Evolutionary conservation across 2,888 invertebrate genomes (phyloP), one percentile per base, ranked within the genome.

Genomic region (Megalurothrips usitatus): DNA sequence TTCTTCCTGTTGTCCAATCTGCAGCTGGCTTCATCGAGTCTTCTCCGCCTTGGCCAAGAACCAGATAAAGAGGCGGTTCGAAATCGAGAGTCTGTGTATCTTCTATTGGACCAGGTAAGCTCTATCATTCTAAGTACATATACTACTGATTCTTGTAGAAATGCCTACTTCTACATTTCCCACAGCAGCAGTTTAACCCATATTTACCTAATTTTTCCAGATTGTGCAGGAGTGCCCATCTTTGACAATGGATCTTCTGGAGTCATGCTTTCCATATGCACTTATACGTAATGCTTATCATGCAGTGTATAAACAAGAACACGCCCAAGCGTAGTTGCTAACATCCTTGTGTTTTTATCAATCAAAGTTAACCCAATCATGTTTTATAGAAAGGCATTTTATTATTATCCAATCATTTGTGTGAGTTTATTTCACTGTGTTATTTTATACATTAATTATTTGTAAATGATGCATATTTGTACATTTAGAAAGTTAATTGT

Each of bases 191-290:
- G 23, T 23, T 68, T 68, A 1, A 79, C 26, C 26, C 9, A 9
- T 79, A 23, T 52, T 75, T 63, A 9, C n/a, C 43, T 68, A 78
- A 80, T 78, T 78, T 82, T 87, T 86, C 63, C 86, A 98, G 89
- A 97, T 99, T 87, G 99, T 99, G 78, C 97, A 98, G 87, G 97
- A 98, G 87, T 99, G 98, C 19, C 98, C 98, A 19, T 99, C 98
- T 89, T 90, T 99, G 43, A 99, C 99, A 0, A 98, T 98, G 97
- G 99, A 99, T 89, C 90, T 99, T 83, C 88, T 99, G 84, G 99
- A 99, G 88, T 98, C 98, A 17, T 99, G 99, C 88, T 99, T 99
- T 88, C 99, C 99, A 0, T 99, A 99, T 87, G 98, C 98, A 34
- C 91, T 99, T 80, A 95, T 99, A 85, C 92, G 99, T 82, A 99